phyloP scores from a whole-genome alignment of 1,140 invertebrate genomes.

The Triops cancriformis region DNA sequence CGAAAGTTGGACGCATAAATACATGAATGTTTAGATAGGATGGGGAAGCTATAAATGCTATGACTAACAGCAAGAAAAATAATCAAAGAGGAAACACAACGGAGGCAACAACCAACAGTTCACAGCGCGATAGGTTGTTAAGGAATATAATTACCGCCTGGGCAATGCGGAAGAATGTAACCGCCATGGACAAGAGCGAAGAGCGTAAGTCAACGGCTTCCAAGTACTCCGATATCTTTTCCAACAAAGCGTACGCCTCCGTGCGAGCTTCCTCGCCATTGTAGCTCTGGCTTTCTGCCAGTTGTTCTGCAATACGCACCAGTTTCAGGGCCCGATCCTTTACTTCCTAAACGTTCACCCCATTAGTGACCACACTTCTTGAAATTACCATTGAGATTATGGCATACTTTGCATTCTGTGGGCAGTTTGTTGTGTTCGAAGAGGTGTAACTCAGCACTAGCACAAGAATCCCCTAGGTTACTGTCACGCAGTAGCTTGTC shows the following conservation, averaged over 20 bases:
- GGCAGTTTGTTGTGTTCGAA: constrained; percentile 61
- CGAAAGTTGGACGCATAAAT: too few relatives aligned
- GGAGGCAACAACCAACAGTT: background rate
- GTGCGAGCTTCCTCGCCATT: constrained; percentile 60
- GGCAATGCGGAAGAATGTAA: constrained; percentile 64
- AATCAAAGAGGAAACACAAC: background rate
- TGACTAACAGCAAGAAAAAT: background rate
- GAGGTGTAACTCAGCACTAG: constrained; percentile 57
- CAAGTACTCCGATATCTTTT: constrained; percentile 61
- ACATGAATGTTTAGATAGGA: too few relatives aligned
- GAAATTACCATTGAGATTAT: background rate
- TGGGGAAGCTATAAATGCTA: too few relatives aligned
- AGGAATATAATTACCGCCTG: constrained; percentile 47
- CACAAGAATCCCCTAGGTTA: constrained; percentile 52
- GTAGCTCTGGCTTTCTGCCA: constrained; percentile 58
- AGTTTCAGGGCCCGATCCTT: constrained; percentile 68
- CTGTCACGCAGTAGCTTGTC: constrained; percentile 38
- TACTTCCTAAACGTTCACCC: constrained; percentile 45
- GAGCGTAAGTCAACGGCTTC: constrained; percentile 60
- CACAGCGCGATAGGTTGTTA: constrained; percentile 30
- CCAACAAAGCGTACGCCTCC: constrained; percentile 62
- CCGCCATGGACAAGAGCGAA: constrained; percentile 54
- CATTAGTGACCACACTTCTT: background rate
- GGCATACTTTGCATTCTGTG: constrained; percentile 55
- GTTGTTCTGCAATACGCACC: constrained; percentile 65